A percentile compares a stretch with the other conserved stretches of the same genome.
Evolutionary conservation across 1,140 invertebrate genomes (phyloP).

Genomic region (Scaptomyza montana): DNA sequence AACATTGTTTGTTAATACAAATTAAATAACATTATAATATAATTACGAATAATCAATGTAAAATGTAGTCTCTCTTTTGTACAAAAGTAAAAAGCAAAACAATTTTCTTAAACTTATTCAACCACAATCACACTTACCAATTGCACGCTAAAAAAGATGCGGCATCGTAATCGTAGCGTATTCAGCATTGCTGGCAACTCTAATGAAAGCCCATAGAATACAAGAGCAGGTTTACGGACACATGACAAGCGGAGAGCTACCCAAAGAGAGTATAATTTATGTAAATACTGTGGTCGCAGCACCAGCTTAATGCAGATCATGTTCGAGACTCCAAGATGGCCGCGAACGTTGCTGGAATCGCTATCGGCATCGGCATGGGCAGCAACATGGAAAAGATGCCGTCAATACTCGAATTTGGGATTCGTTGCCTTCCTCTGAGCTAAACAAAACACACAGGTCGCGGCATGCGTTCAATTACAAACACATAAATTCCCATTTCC

Average conservation of each 20-base stretch:
- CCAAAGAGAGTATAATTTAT: slow-evolving; percentile 73
- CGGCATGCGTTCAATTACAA: slow-evolving; percentile 81
- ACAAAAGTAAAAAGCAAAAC: no score
- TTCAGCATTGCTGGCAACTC: background rate
- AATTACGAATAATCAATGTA: no score
- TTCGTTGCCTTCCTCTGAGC: slow-evolving; percentile 29
- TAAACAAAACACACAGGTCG: slow-evolving; percentile 39
- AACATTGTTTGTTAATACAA: no score
- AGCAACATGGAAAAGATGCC: background rate
- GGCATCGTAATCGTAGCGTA: no score
- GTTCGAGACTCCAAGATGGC: slow-evolving; percentile 46
- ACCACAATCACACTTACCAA: no score
- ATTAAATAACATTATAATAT: no score
- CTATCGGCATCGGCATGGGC: background rate
- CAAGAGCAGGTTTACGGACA: slow-evolving; percentile 8
- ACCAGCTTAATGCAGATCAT: slow-evolving; percentile 57
- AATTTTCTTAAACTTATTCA: no score
- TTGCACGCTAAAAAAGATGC: no score
- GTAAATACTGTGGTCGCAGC: slow-evolving; percentile 55
- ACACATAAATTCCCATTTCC: slow-evolving; percentile 83
- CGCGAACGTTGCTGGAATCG: slow-evolving; percentile 6
- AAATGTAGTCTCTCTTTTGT: no score
- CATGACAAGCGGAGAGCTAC: slow-evolving; percentile 56
- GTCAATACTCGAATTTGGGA: slow-evolving; percentile 32
- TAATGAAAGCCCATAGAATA: background rate